phyloP scores from a whole-genome alignment of 2,888 invertebrate genomes.

The Fragum sueziense region DNA sequence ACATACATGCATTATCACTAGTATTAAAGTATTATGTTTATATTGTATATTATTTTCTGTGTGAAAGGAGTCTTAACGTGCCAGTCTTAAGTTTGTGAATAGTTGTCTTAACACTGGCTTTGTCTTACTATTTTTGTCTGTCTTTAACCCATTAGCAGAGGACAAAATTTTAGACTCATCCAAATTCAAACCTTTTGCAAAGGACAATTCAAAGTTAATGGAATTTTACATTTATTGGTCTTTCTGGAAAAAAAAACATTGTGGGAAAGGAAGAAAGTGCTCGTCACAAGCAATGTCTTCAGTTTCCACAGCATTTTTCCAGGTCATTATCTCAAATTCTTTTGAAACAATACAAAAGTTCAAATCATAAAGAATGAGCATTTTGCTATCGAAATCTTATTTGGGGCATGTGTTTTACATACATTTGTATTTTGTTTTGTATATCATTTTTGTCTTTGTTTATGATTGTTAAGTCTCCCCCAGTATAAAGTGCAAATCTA shows the following conservation, averaged over 20 bases:
- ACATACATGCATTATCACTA: not conserved
- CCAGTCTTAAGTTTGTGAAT: not conserved
- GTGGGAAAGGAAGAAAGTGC: not conserved
- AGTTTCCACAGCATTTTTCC: not conserved
- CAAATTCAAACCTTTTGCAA: not conserved
- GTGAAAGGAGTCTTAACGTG: not conserved
- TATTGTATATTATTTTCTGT: not conserved
- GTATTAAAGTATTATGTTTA: not conserved
- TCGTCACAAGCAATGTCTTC: not conserved
- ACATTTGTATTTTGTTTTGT: not conserved
- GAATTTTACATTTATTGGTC: too few species aligned
- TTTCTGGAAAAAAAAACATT: not conserved
- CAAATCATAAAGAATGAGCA: not conserved
- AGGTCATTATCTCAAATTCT: not conserved
- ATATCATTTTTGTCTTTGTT: not conserved
- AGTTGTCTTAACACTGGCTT: not conserved
- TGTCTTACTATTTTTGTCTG: not conserved
- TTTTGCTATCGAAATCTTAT: not conserved
- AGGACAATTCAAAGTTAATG: too few species aligned
- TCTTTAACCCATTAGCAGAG: too few species aligned
- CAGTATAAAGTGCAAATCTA: too few species aligned
- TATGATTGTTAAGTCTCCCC: not conserved
- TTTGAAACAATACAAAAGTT: not conserved
- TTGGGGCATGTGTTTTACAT: not conserved
- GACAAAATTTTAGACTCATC: not conserved